These are phyloP conservation scores for Cossypha caffra DNA, from an alignment of 2,797 vertebrate genomes.

Conservation along the genomic window DNA sequence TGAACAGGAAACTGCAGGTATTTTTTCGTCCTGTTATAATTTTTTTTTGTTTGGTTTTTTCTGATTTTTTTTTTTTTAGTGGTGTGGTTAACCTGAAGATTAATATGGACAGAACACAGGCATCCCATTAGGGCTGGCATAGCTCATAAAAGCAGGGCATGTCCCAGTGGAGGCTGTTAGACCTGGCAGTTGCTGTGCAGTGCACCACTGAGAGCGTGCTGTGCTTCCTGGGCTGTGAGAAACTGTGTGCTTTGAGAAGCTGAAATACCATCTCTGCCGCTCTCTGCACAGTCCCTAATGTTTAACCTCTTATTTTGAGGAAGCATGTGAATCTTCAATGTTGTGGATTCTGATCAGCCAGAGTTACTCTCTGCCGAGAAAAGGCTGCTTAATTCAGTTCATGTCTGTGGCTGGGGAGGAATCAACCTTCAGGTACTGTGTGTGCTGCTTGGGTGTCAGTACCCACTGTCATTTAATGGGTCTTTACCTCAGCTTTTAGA, in stretches of 20 bases:
- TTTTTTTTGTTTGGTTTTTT: not conserved
- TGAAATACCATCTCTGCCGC: not conserved
- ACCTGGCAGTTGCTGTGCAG: not conserved
- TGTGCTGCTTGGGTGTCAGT: not conserved
- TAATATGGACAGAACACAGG: not conserved
- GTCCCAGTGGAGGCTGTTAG: not conserved
- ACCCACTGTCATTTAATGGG: not conserved
- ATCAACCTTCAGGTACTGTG: not conserved
- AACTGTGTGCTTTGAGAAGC: not conserved
- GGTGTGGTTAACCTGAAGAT: not conserved
- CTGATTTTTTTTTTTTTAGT: not conserved
- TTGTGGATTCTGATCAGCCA: not conserved
- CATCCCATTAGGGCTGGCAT: not conserved
- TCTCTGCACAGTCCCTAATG: not conserved
- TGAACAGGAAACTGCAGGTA: not conserved
- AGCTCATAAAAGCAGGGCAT: not conserved
- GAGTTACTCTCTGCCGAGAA: not conserved
- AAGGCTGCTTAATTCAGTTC: not conserved
- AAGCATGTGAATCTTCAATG: not conserved
- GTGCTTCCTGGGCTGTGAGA: not conserved
- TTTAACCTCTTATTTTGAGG: not conserved
- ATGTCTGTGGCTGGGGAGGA: not conserved
- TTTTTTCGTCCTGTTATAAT: not conserved
- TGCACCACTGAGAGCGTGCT: accelerated
- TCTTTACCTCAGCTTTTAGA: not conserved